Base-by-base conservation (phyloP, 1,140 invertebrate genomes). In the Diachasma alloeum region DNA sequence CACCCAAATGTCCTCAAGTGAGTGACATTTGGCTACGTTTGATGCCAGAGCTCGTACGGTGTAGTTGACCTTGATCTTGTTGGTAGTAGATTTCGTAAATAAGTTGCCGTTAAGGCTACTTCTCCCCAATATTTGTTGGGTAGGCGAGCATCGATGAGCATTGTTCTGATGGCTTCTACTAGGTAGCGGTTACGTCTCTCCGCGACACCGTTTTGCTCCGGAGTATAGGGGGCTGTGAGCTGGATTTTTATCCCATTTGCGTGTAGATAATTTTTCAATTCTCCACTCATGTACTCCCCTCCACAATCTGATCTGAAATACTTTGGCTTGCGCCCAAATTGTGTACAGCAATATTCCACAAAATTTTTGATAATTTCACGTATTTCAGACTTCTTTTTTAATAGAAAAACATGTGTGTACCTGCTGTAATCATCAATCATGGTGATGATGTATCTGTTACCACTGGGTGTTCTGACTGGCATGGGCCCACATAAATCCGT, bases 111-210 rank as follows among this genome's bases (percentile, higher is more conserved):
- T n/a, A 79, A 68, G 9, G 84, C 75, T n/a, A 88, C 86, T 78
- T 90, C 89, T 8, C 78, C 87, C 89, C 89, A 90, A 74, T 82
- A 85, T 10, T 36, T 71, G 15, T 83, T 75, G 4, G 68, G 37
- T 44, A 90, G 53, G 2, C 82, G 74, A 44, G 84, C 78, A 67
- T 80, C 77, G 24, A 79, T 11, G 15, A 89, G 75, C 83, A 90
- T 80, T 68, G 78, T 78, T 48, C 81, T 71, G 1, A 86, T 82
- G 67, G 70, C 81, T 72, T 89, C 87, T 6, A 83, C 75, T 13
- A 81, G 53, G 26, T 76, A 83, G 73, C 83, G 74, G 77, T 85
- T 74, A 4, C n/a, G 11, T 11, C 59, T 37, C 31, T 74, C 72
- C 10, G 24, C 72, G 0, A 63, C 24, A 17, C 72, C 72, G 19